phyloP scores from a whole-genome alignment of 2,888 invertebrate genomes.

The Pristionchus arcanus region DNA sequence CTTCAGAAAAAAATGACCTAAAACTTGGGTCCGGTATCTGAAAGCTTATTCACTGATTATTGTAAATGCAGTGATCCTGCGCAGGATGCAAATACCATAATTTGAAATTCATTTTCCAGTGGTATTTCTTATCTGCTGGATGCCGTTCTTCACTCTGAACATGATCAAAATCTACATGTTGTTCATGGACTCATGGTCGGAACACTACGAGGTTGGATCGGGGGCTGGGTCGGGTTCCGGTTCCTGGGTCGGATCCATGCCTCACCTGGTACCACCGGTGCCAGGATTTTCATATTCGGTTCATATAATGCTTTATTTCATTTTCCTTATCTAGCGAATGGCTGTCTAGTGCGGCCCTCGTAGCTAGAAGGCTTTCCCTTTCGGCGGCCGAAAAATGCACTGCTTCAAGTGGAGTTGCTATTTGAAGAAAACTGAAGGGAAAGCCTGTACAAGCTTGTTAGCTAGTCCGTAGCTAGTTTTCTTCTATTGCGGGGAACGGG shows the following conservation, averaged over 20 bases:
- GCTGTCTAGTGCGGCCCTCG: no score
- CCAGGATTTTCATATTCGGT: not conserved
- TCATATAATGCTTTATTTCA: not conserved
- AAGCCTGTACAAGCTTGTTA: not conserved
- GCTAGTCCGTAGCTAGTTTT: not conserved
- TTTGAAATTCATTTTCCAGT: conserved; percentile 78
- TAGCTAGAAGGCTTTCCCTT: no score
- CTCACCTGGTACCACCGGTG: not conserved
- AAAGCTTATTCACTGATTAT: not conserved
- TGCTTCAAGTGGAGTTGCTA: no score
- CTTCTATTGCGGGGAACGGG: not conserved
- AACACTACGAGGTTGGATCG: conserved; percentile 62
- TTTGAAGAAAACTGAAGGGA: no score
- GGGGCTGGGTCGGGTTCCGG: conserved; percentile 51
- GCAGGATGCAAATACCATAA: no score
- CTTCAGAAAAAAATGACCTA: not conserved
- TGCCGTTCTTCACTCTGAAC: conserved; percentile 82
- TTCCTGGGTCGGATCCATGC: not conserved
- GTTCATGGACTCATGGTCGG: conserved; percentile 71
- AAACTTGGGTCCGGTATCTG: not conserved
- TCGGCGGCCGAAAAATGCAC: no score
- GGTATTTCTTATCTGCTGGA: conserved; percentile 82
- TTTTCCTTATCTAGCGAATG: not conserved
- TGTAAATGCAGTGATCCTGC: no score
- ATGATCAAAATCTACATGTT: conserved; percentile 78